These are phyloP conservation scores for Emydocephalus ijimae DNA, from an alignment of 2,113 vertebrate genomes.

Conservation along the genomic window DNA sequence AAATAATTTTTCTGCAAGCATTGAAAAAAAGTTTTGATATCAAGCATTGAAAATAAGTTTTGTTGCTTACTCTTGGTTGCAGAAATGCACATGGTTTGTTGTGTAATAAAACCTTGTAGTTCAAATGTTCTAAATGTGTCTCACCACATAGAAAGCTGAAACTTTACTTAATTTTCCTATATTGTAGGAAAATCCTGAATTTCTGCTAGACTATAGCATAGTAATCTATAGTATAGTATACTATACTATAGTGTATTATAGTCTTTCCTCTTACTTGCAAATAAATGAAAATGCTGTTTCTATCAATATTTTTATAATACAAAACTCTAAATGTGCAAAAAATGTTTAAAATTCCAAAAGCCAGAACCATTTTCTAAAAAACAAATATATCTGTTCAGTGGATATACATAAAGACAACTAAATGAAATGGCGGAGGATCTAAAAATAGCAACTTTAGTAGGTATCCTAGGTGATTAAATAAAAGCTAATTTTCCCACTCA, in stretches of 20 bases:
- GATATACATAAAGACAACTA: not conserved
- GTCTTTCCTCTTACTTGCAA: constrained; percentile 10
- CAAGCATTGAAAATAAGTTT: constrained; percentile 10
- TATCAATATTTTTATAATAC: constrained; percentile 2
- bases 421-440: not conserved
- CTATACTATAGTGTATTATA: not conserved
- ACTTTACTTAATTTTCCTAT: constrained; percentile 26
- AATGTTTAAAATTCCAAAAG: not conserved
- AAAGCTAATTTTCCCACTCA: not conserved
- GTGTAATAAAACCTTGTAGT: not conserved
- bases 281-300: constrained; percentile 4
- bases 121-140: not conserved
- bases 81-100: constrained; percentile 18
- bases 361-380: not conserved
- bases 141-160: not conserved
- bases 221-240: not conserved
- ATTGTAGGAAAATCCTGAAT: constrained; percentile 20
- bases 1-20: not conserved
- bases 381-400: not conserved
- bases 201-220: not conserved
- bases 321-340: not conserved
- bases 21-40: not conserved
- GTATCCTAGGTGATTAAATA: not conserved
- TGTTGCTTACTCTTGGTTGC: not conserved
- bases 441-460: not conserved